Evolutionary conservation across 2,888 invertebrate species (phyloP), one percentile per base, ranked within the genome.

Genomic region (Celastrina argiolus): DNA sequence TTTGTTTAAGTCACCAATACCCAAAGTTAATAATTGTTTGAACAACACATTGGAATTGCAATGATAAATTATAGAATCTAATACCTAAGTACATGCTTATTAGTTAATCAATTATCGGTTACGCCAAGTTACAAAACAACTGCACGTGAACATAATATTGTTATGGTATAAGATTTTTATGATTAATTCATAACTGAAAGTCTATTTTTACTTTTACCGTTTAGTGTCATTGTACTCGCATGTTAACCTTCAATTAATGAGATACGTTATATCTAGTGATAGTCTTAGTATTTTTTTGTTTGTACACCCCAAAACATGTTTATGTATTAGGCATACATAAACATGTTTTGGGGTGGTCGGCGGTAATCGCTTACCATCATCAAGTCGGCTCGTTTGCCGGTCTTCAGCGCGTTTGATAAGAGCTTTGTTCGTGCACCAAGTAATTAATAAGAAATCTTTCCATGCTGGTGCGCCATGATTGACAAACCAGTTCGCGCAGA

Each of bases 401-500:
- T 12, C n/a, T 31, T 31, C n/a, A 31, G 22, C 8, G 10, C 10
- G 22, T 22, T n/a, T 39, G 61, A 61, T 61, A 61, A 36, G 39
- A 39, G 36, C 7, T 61, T 36, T 61, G 34, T 59, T 18, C 22
- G 51, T 51, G 34, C 31, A 31, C 28, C 16, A 31, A 12, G 36
- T 34, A 61, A 18, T 39, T 61, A 61, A 61, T 61, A 12, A 34
- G 68, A 74, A 72, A 74, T 72, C 75, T 78, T 81, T 80, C 73
- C 71, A 80, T 74, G 75, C 81, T 84, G 80, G 78, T 72, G 72
- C 80, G 76, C 78, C 73, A 69, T 72, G 68, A 78, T 77, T 83
- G 82, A 83, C 83, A 89, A 88, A 91, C 91, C 88, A 88, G 91
- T 90, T 87, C 77, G 81, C 77, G 78, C 76, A 82, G 84, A 86